A percentile compares a stretch with the other conserved stretches of the same genome.
Conservation (phyloP, 2,797 vertebrate genomes). For the Cirrhinus molitorella region DNA sequence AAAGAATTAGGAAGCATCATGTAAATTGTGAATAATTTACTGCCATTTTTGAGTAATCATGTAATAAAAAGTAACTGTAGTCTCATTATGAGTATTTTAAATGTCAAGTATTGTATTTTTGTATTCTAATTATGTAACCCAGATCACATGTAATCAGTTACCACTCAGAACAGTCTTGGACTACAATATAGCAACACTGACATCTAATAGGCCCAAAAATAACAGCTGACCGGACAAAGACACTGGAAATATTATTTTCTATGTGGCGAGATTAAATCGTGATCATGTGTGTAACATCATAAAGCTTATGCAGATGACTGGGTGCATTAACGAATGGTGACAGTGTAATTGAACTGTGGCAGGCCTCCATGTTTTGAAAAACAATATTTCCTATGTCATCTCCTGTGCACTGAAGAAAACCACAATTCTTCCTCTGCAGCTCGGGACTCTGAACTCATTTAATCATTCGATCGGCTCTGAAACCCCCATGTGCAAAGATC, state of each 20-base stretch:
- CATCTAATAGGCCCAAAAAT: slow-evolving; percentile 1
- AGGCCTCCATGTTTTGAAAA: slow-evolving; percentile 27
- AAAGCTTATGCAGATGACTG: slow-evolving; percentile 23
- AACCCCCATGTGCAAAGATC: slow-evolving; percentile 23
- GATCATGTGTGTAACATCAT: neutral
- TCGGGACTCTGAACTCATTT: slow-evolving; percentile 25
- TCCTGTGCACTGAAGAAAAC: neutral
- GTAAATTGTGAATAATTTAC: neutral
- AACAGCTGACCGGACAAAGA: neutral
- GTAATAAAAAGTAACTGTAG: too few relatives aligned
- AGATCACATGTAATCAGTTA: neutral
- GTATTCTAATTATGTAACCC: neutral
- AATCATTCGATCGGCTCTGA: slow-evolving; percentile 24
- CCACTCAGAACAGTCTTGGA: neutral
- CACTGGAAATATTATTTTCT: slow-evolving; percentile 18
- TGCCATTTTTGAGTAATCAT: neutral
- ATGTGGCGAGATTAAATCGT: neutral
- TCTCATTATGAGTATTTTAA: neutral
- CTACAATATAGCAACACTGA: neutral
- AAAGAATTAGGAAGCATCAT: neutral
- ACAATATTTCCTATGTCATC: slow-evolving; percentile 40
- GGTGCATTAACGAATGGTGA: slow-evolving; percentile 20
- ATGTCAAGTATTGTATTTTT: neutral
- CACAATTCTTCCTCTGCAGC: slow-evolving; percentile 25
- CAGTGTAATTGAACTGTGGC: slow-evolving; percentile 29